Conservation (phyloP, 2,797 vertebrate genomes). For the Tokudaia muenninki region DNA sequence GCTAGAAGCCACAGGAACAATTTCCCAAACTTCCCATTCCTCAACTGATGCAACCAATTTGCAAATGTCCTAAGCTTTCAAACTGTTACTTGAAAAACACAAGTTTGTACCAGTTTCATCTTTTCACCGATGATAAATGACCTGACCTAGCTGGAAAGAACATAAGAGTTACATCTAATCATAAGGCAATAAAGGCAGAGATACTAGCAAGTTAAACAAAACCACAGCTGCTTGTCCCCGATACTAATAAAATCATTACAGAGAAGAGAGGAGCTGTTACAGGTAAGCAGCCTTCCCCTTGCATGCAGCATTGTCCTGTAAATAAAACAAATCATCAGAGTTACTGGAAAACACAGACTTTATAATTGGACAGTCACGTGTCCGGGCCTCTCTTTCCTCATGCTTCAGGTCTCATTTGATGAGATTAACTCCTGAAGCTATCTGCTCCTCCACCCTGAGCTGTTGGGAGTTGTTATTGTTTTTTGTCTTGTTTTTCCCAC, state of each 20-base stretch:
- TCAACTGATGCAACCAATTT: neutral
- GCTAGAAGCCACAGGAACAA: neutral
- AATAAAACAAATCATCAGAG: neutral
- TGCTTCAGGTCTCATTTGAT: neutral
- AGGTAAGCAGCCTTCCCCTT: neutral
- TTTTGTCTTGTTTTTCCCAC: neutral
- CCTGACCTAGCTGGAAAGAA: neutral
- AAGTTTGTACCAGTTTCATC: neutral
- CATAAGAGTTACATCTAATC: neutral
- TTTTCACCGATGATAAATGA: neutral
- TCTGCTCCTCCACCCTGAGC: neutral
- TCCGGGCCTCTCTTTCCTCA: neutral
- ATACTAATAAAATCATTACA: neutral
- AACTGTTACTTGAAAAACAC: neutral
- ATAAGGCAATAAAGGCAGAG: neutral
- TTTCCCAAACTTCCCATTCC: neutral
- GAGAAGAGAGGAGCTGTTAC: neutral
- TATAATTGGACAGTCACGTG: neutral
- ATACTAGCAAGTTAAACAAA: neutral
- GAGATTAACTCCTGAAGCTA: neutral
- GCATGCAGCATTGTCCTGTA: neutral
- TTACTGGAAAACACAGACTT: conserved; percentile 17
- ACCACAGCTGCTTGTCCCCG: neutral
- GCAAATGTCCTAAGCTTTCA: neutral
- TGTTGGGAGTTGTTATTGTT: neutral